Evolutionary conservation across 2,113 vertebrate genomes (phyloP).

Genomic region (Corvus hawaiiensis): DNA sequence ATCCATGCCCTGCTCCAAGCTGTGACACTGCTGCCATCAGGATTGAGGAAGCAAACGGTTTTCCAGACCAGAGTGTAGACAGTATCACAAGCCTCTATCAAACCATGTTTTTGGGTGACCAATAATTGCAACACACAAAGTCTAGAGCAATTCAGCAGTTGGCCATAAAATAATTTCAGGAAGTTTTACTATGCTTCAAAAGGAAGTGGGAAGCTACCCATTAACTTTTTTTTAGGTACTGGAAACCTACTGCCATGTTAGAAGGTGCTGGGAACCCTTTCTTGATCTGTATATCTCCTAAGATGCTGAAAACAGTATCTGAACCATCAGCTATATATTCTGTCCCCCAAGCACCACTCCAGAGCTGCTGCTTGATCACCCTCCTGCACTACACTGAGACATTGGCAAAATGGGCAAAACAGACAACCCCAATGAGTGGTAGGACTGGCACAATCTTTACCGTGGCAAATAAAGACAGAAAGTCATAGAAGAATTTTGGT

Average conservation of each 20-base stretch:
- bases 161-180: background rate
- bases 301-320: background rate
- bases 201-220: background rate
- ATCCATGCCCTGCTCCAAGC: background rate
- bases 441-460: background rate
- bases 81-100: background rate
- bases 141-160: background rate
- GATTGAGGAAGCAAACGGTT: background rate
- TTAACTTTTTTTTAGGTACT: background rate
- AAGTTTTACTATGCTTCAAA: background rate
- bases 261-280: background rate
- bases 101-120: background rate
- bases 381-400: background rate
- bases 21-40: background rate
- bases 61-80: background rate
- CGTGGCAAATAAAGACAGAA: background rate
- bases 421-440: background rate
- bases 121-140: background rate
- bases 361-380: background rate
- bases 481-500: background rate
- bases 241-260: background rate
- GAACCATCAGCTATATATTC: background rate
- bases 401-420: background rate
- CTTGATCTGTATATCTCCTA: background rate
- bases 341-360: background rate